Percentiles rank a stretch among this genome's conserved stretches.
phyloP scores from a whole-genome alignment of 2,797 vertebrate species.

The Taenioides sp. region DNA sequence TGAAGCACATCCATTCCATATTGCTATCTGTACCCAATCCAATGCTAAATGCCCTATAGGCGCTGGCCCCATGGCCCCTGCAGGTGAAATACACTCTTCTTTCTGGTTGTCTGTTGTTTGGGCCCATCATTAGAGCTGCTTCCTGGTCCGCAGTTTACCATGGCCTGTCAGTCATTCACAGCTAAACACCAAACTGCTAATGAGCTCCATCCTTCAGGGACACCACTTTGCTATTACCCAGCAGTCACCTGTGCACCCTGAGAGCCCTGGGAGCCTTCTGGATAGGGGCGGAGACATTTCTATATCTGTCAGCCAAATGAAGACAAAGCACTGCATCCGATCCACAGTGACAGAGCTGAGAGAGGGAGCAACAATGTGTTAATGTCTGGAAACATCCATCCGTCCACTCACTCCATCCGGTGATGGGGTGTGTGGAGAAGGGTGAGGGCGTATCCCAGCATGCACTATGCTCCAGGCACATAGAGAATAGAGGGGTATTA shows the following conservation, averaged over 20 bases:
- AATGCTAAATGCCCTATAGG: no score
- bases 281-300: neutral
- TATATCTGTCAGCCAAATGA: constrained; percentile 25
- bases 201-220: neutral
- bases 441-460: no score
- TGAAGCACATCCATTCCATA: no score
- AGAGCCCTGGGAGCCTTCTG: neutral
- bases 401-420: no score
- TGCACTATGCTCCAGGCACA: no score
- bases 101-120: neutral
- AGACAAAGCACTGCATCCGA: constrained; percentile 13
- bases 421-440: no score
- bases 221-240: constrained; percentile 12
- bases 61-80: no score
- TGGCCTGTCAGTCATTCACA: neutral
- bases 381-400: no score
- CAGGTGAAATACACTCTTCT: neutral
- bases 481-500: no score
- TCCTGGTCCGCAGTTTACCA: neutral
- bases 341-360: no score
- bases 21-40: no score
- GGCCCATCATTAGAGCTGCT: neutral
- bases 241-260: constrained; percentile 7
- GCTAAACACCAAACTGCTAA: neutral
- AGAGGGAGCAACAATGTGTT: no score